Conservation (phyloP, 2,888 invertebrate species). For the Eupithecia inturbata region DNA sequence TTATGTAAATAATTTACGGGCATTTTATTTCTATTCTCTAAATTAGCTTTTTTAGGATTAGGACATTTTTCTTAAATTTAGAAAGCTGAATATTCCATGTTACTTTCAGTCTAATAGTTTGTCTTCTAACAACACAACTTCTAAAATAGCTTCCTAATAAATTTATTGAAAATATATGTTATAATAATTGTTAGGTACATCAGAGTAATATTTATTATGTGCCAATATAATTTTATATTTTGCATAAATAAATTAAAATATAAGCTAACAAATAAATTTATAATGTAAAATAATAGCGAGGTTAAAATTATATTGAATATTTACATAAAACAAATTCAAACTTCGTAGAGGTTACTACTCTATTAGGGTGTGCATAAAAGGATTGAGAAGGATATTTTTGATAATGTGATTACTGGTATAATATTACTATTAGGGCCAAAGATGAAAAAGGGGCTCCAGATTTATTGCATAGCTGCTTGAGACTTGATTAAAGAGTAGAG, state of each 20-base stretch:
- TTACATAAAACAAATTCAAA: constrained; percentile 18
- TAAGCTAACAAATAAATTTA: no score
- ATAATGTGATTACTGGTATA: constrained; percentile 22
- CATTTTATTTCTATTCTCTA: not conserved
- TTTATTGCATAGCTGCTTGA: not conserved
- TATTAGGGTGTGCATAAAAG: constrained; percentile 16
- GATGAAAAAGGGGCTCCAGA: not conserved
- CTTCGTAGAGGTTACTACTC: constrained; percentile 28
- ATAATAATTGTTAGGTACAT: constrained; percentile 18
- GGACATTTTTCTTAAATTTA: not conserved
- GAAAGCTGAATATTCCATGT: not conserved
- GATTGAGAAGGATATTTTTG: constrained; percentile 36
- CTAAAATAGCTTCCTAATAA: constrained; percentile 25
- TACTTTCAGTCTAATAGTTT: not conserved
- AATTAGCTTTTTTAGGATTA: not conserved
- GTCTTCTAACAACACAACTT: constrained; percentile 10
- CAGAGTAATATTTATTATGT: constrained; percentile 29
- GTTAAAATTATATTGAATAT: constrained; percentile 32
- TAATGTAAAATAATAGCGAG: constrained; percentile 42
- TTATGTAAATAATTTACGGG: not conserved
- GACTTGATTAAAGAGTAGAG: not conserved
- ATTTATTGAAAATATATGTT: not conserved
- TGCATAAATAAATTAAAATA: constrained; percentile 36
- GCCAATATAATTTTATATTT: constrained; percentile 41
- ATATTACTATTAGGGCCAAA: not conserved